phyloP scores from a whole-genome alignment of 64 coral and sea anemone species.

The Stichodactyla mertensii region DNA sequence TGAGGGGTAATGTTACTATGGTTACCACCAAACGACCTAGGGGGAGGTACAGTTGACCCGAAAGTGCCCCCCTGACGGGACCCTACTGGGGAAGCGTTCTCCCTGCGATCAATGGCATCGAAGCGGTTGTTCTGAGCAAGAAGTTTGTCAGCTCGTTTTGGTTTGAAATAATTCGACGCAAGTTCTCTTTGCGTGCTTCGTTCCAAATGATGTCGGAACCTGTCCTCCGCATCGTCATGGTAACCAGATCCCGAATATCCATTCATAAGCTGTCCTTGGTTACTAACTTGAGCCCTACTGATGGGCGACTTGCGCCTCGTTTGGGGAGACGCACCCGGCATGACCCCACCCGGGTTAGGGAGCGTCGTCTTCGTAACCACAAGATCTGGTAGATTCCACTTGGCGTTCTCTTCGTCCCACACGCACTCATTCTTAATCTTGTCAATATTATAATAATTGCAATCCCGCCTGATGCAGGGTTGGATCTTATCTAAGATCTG shows the following conservation, averaged over 20 bases:
- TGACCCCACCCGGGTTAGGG: slow-evolving; percentile 73
- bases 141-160: slow-evolving; percentile 83
- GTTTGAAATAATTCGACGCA: slow-evolving; percentile 80
- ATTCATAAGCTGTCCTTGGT: slow-evolving; percentile 73
- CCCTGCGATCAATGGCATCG: slow-evolving; percentile 40
- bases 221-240: slow-evolving; percentile 72
- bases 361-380: slow-evolving; percentile 73
- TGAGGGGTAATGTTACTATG: not conserved
- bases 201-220: slow-evolving; percentile 64
- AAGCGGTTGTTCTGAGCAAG: slow-evolving; percentile 56
- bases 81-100: slow-evolving; percentile 32
- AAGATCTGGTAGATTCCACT: slow-evolving; percentile 83
- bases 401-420: slow-evolving; percentile 72
- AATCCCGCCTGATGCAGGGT: slow-evolving; percentile 92
- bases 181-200: slow-evolving; percentile 63
- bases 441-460: slow-evolving; percentile 96
- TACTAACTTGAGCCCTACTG: slow-evolving; percentile 62
- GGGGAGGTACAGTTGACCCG: slow-evolving; percentile 7
- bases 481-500: slow-evolving; percentile 88
- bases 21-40: slow-evolving; percentile 14
- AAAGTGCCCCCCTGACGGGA: slow-evolving; percentile 14
- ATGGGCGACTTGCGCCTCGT: slow-evolving; percentile 35
- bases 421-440: slow-evolving; percentile 57
- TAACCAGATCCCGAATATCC: slow-evolving; percentile 40
- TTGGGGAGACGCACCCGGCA: slow-evolving; percentile 41